These are phyloP conservation scores for Monochamus alternatus DNA, from an alignment of 2,888 invertebrate species.

Conservation along the genomic window DNA sequence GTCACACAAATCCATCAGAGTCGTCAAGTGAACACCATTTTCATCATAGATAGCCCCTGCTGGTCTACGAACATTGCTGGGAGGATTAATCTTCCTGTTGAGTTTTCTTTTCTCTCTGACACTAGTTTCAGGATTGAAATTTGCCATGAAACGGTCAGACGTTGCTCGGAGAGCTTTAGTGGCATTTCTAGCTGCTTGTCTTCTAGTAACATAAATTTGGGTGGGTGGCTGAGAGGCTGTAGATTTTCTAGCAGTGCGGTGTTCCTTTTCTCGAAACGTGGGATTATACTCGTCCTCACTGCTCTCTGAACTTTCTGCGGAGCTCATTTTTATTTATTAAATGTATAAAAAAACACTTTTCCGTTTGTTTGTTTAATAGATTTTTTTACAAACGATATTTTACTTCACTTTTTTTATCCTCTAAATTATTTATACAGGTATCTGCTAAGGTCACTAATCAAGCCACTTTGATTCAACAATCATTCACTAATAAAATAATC, in stretches of 20 bases:
- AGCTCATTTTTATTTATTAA: slow-evolving; percentile 38
- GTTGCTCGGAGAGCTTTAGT: slow-evolving; percentile 51
- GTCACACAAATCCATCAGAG: slow-evolving; percentile 86
- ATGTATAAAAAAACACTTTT: too few relatives aligned
- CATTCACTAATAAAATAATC: too few relatives aligned
- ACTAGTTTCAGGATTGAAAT: slow-evolving; percentile 87
- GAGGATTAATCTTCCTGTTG: slow-evolving; percentile 77
- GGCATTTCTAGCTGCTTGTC: slow-evolving; percentile 59
- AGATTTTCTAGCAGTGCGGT: slow-evolving; percentile 61
- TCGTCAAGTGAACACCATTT: slow-evolving; percentile 76
- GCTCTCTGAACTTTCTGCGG: slow-evolving; percentile 39
- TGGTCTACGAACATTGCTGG: slow-evolving; percentile 71
- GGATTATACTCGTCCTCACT: slow-evolving; percentile 57
- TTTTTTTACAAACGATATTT: too few relatives aligned
- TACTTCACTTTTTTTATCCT: too few relatives aligned
- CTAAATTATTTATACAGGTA: too few relatives aligned
- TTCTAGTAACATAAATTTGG: slow-evolving; percentile 55
- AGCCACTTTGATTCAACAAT: too few relatives aligned
- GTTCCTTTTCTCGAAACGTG: slow-evolving; percentile 42
- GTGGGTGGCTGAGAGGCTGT: slow-evolving; percentile 51
- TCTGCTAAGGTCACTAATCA: too few relatives aligned
- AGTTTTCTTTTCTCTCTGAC: slow-evolving; percentile 85
- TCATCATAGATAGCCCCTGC: slow-evolving; percentile 80
- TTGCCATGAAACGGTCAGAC: slow-evolving; percentile 67
- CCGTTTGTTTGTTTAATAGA: too few relatives aligned